Conservation (phyloP, 2,797 vertebrate genomes). For the Eospalax fontanierii region DNA sequence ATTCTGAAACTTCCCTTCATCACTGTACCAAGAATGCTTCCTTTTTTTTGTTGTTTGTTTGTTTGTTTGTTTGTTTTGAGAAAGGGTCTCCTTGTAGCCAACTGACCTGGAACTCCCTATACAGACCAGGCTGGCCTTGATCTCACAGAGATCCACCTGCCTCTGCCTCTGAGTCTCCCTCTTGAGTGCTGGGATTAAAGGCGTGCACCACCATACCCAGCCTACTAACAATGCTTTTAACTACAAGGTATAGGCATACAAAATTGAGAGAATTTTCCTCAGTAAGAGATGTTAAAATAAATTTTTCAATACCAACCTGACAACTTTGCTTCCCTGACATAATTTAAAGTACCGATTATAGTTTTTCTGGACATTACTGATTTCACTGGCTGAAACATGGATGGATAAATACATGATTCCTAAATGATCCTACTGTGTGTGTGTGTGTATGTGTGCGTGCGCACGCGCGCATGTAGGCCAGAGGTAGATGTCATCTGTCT, state of each 20-base stretch:
- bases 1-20: not conserved
- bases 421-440: not conserved
- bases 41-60: not conserved
- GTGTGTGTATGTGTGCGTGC: too few relatives aligned
- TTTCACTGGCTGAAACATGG: constrained; percentile 1
- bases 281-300: not conserved
- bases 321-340: not conserved
- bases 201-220: too few relatives aligned
- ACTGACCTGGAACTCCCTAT: too few relatives aligned
- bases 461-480: too few relatives aligned
- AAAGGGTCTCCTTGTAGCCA: too few relatives aligned
- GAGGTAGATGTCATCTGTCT: not conserved
- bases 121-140: too few relatives aligned
- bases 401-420: not conserved
- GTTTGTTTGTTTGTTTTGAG: not conserved
- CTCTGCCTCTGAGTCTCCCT: too few relatives aligned
- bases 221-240: too few relatives aligned
- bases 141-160: too few relatives aligned
- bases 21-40: too few relatives aligned
- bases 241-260: not conserved
- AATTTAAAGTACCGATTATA: constrained; percentile 31
- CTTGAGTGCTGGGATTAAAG: too few relatives aligned
- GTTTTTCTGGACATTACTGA: constrained; percentile 6
- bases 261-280: not conserved
- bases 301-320: not conserved